These are phyloP conservation scores for Sphenopsis melanotis DNA, from an alignment of 2,797 vertebrate species.

Conservation along the genomic window DNA sequence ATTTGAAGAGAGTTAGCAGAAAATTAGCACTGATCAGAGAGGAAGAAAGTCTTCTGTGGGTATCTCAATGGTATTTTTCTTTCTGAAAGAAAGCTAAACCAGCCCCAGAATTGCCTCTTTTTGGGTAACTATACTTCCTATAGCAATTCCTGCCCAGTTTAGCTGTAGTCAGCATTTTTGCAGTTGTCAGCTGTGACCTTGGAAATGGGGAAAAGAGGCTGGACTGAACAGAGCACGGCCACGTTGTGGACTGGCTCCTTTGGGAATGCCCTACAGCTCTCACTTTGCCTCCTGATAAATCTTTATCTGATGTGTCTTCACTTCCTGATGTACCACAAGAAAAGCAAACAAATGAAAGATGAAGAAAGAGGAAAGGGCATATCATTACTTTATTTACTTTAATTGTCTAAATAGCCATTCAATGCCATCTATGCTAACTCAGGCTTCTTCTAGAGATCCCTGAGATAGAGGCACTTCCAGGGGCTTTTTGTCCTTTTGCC, in stretches of 20 bases:
- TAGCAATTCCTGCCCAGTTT: neutral
- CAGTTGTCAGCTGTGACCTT: neutral
- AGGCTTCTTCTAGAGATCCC: neutral
- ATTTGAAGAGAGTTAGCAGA: neutral
- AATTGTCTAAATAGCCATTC: neutral
- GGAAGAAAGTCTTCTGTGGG: neutral
- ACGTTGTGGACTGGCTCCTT: neutral
- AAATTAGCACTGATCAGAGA: neutral
- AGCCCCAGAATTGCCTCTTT: neutral
- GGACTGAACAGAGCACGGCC: neutral
- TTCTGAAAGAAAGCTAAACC: neutral
- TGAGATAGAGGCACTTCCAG: neutral
- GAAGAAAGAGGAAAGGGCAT: neutral
- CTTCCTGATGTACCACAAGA: neutral
- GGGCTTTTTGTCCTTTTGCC: neutral
- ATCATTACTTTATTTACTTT: neutral
- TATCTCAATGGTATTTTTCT: neutral
- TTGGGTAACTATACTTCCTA: neutral
- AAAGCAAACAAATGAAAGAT: neutral
- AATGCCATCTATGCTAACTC: neutral
- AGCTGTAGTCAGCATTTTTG: neutral
- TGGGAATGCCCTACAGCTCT: neutral
- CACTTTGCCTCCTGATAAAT: neutral
- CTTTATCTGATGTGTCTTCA: neutral
- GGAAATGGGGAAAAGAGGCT: neutral